These are phyloP conservation scores for Catharus fuscescens DNA, from an alignment of 2,113 vertebrate genomes.

Conservation along the genomic window DNA sequence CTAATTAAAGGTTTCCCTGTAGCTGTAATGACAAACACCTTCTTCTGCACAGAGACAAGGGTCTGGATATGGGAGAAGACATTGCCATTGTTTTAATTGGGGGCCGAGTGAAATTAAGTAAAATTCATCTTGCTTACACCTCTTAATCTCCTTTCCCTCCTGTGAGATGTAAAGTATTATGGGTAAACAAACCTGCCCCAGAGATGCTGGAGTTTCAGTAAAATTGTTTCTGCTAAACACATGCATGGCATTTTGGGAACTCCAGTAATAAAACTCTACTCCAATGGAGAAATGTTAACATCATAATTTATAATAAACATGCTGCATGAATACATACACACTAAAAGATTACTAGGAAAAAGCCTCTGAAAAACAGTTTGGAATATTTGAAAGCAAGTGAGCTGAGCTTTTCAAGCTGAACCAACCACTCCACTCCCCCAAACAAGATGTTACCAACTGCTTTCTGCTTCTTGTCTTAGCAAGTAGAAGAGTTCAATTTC, in stretches of 20 bases:
- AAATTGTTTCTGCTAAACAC: not conserved
- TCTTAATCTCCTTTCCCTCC: not conserved
- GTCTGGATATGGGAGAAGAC: not conserved
- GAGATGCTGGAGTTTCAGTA: not conserved
- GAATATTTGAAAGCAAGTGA: not conserved
- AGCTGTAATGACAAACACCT: constrained; percentile 6
- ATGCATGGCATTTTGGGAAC: not conserved
- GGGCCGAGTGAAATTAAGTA: not conserved
- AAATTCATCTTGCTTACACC: not conserved
- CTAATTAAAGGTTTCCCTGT: constrained; percentile 46
- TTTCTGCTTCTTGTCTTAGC: not conserved
- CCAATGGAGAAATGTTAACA: not conserved
- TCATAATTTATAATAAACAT: not conserved
- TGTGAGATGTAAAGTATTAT: not conserved
- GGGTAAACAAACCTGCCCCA: not conserved
- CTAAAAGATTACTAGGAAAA: not conserved
- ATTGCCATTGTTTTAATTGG: not conserved
- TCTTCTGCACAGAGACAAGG: not conserved
- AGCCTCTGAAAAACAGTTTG: not conserved
- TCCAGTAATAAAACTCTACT: not conserved
- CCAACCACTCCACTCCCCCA: not conserved
- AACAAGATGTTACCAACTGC: not conserved
- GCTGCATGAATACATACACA: not conserved
- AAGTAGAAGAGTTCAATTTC: not conserved
- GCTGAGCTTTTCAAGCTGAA: not conserved